Conservation (phyloP, 2,888 invertebrate species). For the Ophraella communa region DNA sequence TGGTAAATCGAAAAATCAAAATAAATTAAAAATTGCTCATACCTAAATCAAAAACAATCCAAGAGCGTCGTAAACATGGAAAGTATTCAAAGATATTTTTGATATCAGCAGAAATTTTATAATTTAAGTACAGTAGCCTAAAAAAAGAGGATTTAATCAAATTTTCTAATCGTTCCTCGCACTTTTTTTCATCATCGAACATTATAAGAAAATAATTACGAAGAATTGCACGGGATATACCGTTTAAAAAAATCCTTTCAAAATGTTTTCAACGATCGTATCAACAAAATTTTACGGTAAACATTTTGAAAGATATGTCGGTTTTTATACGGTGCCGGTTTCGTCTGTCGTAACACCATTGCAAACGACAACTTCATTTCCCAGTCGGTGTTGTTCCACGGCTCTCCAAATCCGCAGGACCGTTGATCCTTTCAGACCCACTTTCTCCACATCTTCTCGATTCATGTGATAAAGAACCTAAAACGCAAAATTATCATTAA, state of each 20-base stretch:
- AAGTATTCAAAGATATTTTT: too few species aligned
- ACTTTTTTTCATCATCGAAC: background rate
- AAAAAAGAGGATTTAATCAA: background rate
- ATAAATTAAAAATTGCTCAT: too few species aligned
- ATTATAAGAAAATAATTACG: background rate
- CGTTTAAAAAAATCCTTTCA: too few species aligned
- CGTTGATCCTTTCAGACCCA: slow-evolving; percentile 82
- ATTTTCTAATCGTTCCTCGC: background rate
- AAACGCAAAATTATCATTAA: background rate
- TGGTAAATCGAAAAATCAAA: too few species aligned
- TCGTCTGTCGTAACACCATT: slow-evolving; percentile 44
- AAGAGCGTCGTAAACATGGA: too few species aligned
- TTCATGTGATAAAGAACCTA: slow-evolving; percentile 75
- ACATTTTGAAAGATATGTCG: background rate
- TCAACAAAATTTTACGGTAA: too few species aligned
- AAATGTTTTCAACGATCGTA: too few species aligned
- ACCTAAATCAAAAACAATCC: too few species aligned
- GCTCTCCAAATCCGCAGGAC: slow-evolving; percentile 87
- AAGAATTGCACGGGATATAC: too few species aligned
- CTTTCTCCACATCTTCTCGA: slow-evolving; percentile 80
- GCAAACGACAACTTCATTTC: slow-evolving; percentile 36
- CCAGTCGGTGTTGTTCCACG: slow-evolving; percentile 68
- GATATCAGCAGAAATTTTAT: background rate
- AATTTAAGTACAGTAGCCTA: slow-evolving; percentile 11
- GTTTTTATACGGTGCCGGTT: slow-evolving; percentile 37